Evolutionary conservation across 1,140 invertebrate genomes (phyloP).

Genomic region (Battus philenor): DNA sequence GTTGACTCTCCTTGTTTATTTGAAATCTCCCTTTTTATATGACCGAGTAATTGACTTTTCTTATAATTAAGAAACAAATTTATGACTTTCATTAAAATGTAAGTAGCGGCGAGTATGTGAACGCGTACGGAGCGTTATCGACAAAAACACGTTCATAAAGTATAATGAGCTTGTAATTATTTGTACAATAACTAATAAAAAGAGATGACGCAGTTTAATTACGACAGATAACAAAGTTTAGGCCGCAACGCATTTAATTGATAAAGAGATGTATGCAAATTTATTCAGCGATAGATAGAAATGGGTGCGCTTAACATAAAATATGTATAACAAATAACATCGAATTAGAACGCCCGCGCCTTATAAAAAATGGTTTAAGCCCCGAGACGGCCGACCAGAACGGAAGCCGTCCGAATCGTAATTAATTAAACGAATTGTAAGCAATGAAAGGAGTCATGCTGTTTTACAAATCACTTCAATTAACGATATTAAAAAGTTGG

Average conservation of each 20-base stretch:
- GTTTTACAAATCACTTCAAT: constrained; percentile 76
- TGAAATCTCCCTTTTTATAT: constrained; percentile 3
- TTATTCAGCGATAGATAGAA: constrained; percentile 14
- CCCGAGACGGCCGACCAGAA: constrained; percentile 39
- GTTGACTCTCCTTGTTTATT: constrained; percentile 4
- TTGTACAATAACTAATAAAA: constrained; percentile 5
- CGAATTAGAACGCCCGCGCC: constrained; percentile 34
- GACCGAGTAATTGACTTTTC: constrained; percentile 6
- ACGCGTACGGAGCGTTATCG: too few relatives aligned
- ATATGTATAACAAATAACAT: constrained; percentile 5
- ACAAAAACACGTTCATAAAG: too few relatives aligned
- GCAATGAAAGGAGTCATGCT: constrained; percentile 74
- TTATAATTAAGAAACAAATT: constrained; percentile 6
- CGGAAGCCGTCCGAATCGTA: constrained; percentile 70
- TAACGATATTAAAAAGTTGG: constrained; percentile 73
- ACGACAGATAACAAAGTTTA: constrained; percentile 2
- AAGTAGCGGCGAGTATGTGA: too few relatives aligned
- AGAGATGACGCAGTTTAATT: constrained; percentile 5
- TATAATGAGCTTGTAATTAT: constrained; percentile 2
- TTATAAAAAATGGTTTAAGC: constrained; percentile 58
- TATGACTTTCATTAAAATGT: not conserved
- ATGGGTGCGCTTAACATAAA: constrained; percentile 4
- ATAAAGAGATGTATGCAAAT: constrained; percentile 12
- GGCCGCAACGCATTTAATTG: constrained; percentile 2
- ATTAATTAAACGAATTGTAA: constrained; percentile 74